Base-by-base conservation (phyloP, 2,797 vertebrate species). In the Phalanger gymnotis region DNA sequence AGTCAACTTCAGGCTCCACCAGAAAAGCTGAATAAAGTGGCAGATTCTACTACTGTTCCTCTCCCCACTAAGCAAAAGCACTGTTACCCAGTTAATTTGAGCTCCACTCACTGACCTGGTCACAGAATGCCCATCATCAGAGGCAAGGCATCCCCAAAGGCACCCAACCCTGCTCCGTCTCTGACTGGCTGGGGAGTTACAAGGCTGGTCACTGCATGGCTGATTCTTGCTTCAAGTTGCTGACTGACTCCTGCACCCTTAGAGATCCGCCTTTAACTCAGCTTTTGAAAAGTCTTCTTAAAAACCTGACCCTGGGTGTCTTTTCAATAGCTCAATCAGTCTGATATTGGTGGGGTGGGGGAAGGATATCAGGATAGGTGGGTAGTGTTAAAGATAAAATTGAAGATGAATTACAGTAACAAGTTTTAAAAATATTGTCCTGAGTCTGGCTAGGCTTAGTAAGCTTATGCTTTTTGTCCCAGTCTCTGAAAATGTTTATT, bases 1-100 rank as follows among this genome's bases (percentile, higher is more conserved):
- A 97, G 98, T 97, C 97, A 97, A 97, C 97, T 96, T 95, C 91
- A 97, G 94, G 97, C 97, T 97, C 96, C 93, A 97, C 96, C 94
- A 97, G 95, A 96, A 94, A 53, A 97, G 94, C 56, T 54, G 51
- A 96, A 92, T 96, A 94, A 90, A 95, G 94, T 92, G 56, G 54
- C 92, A 58, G 92, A 96, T 94, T 47, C 66, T 81, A 94, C 96
- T 93, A 96, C 96, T 56, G 89, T 90, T 95, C 96, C n/a, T 94
- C 92, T 96, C 34, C 94, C 92, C 93, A 94, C 30, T 31, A 56
- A 95, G 92, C 96, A 95, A 47, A 93, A 97, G 57, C 27, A 91
- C 52, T 92, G 54, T 93, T 90, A 92, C 89, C 54, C 91, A 81
- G 92, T 93, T 94, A 90, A 94, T 95, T 95, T 96, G 81, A 53